phyloP scores from a whole-genome alignment of 2,797 vertebrate genomes.

The Eulemur albifrons region DNA sequence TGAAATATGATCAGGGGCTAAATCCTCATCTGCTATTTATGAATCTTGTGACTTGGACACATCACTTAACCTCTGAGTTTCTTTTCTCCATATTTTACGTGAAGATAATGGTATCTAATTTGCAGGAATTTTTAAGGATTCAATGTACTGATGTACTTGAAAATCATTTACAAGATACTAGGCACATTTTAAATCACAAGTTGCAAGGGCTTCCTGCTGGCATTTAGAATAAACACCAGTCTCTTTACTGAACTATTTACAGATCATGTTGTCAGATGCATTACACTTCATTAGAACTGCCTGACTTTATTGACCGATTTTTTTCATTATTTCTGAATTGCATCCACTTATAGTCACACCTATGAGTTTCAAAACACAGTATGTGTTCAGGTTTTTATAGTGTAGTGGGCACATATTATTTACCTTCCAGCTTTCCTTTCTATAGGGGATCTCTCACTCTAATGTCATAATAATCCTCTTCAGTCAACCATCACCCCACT shows the following conservation, averaged over 20 bases:
- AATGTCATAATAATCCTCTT: not conserved
- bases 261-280: not conserved
- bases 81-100: not conserved
- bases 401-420: not conserved
- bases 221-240: not conserved
- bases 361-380: not conserved
- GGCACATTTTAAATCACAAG: not conserved
- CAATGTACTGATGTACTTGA: not conserved
- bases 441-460: not conserved
- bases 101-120: not conserved
- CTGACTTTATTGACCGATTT: not conserved
- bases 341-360: not conserved
- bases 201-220: not conserved
- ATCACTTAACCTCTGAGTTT: not conserved
- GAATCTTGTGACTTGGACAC: not conserved
- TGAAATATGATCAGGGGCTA: not conserved
- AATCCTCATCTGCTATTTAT: not conserved
- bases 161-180: not conserved
- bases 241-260: not conserved
- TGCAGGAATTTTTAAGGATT: not conserved
- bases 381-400: not conserved
- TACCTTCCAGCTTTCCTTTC: not conserved
- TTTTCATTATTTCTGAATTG: not conserved
- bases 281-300: not conserved
- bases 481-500: too few relatives aligned